These are phyloP conservation scores for Python bivittatus DNA, from an alignment of 2,113 vertebrate species.

Conservation along the genomic window DNA sequence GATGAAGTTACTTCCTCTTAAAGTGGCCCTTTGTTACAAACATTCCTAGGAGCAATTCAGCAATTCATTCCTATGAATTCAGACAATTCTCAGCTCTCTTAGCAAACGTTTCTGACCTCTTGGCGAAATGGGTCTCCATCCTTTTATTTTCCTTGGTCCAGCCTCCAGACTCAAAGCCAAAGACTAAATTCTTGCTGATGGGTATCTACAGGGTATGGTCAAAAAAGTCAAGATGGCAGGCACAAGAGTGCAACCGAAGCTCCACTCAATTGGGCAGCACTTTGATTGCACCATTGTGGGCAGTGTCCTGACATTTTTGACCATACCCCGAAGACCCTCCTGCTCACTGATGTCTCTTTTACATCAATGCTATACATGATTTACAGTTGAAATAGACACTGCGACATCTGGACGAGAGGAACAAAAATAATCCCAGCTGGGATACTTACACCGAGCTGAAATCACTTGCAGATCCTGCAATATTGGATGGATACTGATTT, in stretches of 20 bases:
- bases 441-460: neutral
- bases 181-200: neutral
- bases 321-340: neutral
- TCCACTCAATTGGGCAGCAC: neutral
- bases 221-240: neutral
- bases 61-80: too few species aligned
- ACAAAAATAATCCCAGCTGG: neutral
- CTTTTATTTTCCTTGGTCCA: neutral
- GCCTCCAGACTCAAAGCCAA: neutral
- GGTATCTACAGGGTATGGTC: neutral
- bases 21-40: neutral
- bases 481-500: neutral
- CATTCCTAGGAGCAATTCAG: neutral
- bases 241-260: neutral
- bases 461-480: constrained; percentile 12
- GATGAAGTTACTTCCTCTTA: neutral
- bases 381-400: neutral
- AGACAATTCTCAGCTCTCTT: neutral
- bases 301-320: too few species aligned
- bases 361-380: neutral
- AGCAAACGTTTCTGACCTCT: neutral
- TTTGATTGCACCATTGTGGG: neutral
- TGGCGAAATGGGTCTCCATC: neutral
- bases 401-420: neutral
- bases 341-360: neutral